Percentiles rank a stretch among this genome's conserved stretches.
Conservation (phyloP, 2,797 vertebrate genomes). For the Sternarchorhynchus goeldii region DNA sequence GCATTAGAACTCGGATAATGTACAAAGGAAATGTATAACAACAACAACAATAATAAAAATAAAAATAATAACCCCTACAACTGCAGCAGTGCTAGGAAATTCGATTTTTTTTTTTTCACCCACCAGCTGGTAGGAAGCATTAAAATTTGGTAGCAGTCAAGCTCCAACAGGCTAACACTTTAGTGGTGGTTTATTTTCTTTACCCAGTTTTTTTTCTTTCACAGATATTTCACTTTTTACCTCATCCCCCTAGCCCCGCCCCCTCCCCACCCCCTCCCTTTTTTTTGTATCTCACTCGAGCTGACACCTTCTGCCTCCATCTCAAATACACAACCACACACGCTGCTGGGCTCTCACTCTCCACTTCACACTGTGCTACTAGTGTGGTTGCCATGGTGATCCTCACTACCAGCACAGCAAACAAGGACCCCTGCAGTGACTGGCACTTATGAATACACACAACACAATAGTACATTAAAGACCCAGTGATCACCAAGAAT, state of each 20-base stretch:
- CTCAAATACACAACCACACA: constrained; percentile 58
- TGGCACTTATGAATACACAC: constrained; percentile 56
- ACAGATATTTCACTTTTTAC: neutral
- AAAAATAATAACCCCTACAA: too few species aligned
- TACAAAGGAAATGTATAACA: too few species aligned
- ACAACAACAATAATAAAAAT: too few species aligned
- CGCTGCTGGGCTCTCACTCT: constrained; percentile 61
- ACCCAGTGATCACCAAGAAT: neutral
- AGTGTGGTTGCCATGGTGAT: constrained; percentile 75
- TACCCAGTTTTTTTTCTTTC: too few species aligned
- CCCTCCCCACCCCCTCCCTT: constrained; percentile 18
- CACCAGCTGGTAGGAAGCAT: too few species aligned
- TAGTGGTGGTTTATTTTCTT: too few species aligned
- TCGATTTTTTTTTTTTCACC: too few species aligned
- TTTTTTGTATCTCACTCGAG: constrained; percentile 47
- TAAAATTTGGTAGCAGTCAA: too few species aligned
- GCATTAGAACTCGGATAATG: too few species aligned
- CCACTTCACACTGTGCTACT: constrained; percentile 77
- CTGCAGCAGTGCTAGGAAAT: too few species aligned
- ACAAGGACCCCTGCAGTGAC: constrained; percentile 73
- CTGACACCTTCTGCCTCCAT: constrained; percentile 49
- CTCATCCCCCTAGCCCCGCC: neutral
- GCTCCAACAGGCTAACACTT: too few species aligned
- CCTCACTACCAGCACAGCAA: constrained; percentile 70
- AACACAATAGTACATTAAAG: constrained; percentile 26